A percentile compares a stretch with the other conserved stretches of the same genome.
These are phyloP conservation scores for Watsonalla cultraria DNA, from an alignment of 2,888 invertebrate genomes.

Conservation along the genomic window DNA sequence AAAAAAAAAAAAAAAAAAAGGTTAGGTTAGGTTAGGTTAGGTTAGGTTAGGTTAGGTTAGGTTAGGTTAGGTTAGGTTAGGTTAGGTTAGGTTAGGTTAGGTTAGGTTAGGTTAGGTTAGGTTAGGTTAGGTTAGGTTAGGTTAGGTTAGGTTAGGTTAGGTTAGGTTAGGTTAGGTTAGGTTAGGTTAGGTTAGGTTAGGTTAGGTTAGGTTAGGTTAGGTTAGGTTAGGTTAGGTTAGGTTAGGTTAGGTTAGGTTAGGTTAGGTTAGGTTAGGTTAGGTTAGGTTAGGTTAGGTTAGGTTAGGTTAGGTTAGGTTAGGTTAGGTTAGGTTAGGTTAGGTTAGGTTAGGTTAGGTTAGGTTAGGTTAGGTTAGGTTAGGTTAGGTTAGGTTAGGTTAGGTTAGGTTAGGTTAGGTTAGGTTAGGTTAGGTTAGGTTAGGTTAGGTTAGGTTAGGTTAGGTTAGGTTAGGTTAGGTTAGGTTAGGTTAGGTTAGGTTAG, in stretches of 20 bases:
- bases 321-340: constrained; percentile 14
- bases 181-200: background rate
- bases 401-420: constrained; percentile 9
- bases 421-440: constrained; percentile 6
- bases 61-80: constrained; percentile 3
- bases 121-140: no score
- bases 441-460: constrained; percentile 6
- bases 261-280: constrained; percentile 16
- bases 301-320: constrained; percentile 12
- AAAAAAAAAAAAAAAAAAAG: no score
- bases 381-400: constrained; percentile 6
- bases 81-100: constrained; percentile 3
- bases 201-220: constrained; percentile 4
- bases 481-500: constrained; percentile 12
- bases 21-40: constrained; percentile 3
- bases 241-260: constrained; percentile 14
- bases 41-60: constrained; percentile 3
- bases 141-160: no score
- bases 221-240: constrained; percentile 12
- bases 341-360: constrained; percentile 12
- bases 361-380: constrained; percentile 6
- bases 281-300: constrained; percentile 14
- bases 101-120: constrained; percentile 2
- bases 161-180: no score
- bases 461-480: constrained; percentile 9